phyloP scores from a whole-genome alignment of 2,797 vertebrate species.

The Synanceia verrucosa region DNA sequence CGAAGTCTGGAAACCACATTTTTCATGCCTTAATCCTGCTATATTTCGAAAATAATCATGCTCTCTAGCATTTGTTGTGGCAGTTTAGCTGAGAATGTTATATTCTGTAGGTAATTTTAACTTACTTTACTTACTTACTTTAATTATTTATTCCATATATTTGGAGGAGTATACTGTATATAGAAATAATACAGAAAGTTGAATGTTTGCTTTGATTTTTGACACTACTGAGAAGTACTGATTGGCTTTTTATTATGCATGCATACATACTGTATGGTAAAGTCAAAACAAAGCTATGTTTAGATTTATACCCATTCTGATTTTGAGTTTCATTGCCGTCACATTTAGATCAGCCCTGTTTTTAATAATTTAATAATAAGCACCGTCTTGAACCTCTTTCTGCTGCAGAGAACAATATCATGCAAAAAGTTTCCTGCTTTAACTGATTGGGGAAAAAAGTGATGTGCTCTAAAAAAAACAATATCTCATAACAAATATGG shows the following conservation, averaged over 20 bases:
- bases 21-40: not conserved
- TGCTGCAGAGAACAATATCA: not conserved
- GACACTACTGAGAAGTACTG: not conserved
- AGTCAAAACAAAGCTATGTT: not conserved
- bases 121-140: conserved; percentile 5
- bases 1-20: not conserved
- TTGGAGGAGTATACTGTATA: not conserved
- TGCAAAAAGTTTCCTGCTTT: not conserved
- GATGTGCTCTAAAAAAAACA: not conserved
- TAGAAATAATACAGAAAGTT: not conserved
- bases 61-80: not conserved
- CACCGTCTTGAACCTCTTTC: conserved; percentile 1
- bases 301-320: too few species aligned
- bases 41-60: not conserved
- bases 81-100: not conserved
- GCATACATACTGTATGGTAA: too few species aligned
- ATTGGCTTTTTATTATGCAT: not conserved
- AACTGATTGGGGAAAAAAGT: not conserved
- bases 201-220: not conserved
- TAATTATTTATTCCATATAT: conserved; percentile 10
- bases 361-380: not conserved
- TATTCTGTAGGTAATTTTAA: too few species aligned
- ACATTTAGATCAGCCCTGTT: too few species aligned
- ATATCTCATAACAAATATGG: conserved; percentile 1
- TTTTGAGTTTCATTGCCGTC: too few species aligned